Percentiles rank a stretch among this genome's conserved stretches.
phyloP scores from a whole-genome alignment of 2,888 invertebrate species.

The Macrophya alboannulata region DNA sequence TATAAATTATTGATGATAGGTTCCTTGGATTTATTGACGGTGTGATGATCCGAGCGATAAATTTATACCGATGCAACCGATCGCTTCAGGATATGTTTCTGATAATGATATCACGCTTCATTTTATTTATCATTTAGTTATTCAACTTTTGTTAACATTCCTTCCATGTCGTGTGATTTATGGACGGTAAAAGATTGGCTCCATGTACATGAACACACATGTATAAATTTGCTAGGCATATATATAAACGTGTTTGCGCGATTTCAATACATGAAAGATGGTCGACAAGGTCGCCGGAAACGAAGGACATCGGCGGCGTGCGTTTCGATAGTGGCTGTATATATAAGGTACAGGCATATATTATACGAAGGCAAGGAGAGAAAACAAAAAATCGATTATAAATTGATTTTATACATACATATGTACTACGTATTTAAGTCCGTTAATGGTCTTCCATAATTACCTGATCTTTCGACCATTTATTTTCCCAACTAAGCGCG shows the following conservation, averaged over 20 bases:
- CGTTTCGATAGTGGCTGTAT: neutral
- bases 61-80: neutral
- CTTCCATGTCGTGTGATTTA: constrained; percentile 40
- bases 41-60: neutral
- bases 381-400: neutral
- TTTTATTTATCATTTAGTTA: neutral
- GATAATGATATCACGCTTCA: neutral
- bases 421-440: neutral
- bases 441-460: neutral
- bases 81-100: neutral
- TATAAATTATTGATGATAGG: neutral
- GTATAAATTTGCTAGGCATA: neutral
- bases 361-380: neutral
- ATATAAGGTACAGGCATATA: no score
- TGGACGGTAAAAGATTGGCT: constrained; percentile 37
- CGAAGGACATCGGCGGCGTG: constrained; percentile 23
- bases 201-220: neutral
- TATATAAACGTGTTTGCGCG: constrained; percentile 7
- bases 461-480: neutral
- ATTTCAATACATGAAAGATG: constrained; percentile 4
- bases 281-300: constrained; percentile 46
- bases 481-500: neutral
- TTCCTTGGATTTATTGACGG: neutral
- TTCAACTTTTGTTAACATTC: constrained; percentile 22
- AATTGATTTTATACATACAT: neutral